Evolutionary conservation across 1,140 invertebrate genomes (phyloP).

Genomic region (Paraescarpia echinospica): DNA sequence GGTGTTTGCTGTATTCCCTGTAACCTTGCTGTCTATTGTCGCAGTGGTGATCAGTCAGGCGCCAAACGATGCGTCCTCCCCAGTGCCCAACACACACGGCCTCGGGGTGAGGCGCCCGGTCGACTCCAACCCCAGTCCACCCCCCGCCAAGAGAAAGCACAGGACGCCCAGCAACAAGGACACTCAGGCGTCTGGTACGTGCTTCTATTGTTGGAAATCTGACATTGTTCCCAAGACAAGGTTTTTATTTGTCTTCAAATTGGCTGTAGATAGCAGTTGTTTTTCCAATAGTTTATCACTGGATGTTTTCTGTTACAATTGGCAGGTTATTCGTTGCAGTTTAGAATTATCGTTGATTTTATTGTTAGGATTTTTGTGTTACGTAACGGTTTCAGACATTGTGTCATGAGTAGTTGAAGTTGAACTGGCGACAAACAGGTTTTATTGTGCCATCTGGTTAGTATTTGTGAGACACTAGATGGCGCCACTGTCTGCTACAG

Average conservation of each 20-base stretch:
- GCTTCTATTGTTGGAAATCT: neutral
- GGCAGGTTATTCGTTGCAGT: neutral
- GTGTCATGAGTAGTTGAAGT: no score
- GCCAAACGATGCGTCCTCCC: slow-evolving; percentile 11
- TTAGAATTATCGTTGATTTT: neutral
- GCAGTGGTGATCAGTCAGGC: neutral
- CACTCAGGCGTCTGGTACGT: neutral
- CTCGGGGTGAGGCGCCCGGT: neutral
- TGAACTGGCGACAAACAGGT: neutral
- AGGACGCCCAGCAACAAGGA: neutral
- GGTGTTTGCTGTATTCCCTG: neutral
- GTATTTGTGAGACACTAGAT: neutral
- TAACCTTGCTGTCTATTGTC: neutral
- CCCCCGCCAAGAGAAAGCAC: neutral
- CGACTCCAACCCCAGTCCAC: neutral
- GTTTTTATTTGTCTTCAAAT: neutral
- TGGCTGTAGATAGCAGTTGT: neutral
- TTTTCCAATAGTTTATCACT: neutral
- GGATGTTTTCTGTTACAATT: neutral
- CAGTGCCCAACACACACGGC: neutral
- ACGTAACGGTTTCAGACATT: neutral
- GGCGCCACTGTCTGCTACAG: slow-evolving; percentile 4
- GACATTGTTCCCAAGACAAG: neutral
- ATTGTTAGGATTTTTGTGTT: neutral
- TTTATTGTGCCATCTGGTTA: neutral